Evolutionary conservation across 2,888 invertebrate species (phyloP).

Genomic region (Graphium colonna): DNA sequence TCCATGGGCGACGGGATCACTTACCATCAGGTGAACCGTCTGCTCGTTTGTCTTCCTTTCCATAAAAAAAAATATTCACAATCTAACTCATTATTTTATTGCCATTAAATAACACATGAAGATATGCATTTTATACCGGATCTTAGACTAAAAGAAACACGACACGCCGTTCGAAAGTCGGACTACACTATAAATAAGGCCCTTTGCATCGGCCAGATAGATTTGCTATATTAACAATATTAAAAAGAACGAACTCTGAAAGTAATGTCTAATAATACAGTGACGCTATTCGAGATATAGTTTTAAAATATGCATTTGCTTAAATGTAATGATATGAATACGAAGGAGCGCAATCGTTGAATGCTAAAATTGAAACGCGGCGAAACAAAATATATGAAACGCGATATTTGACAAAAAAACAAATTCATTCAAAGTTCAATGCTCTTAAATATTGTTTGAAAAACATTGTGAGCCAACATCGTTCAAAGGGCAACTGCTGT

Average conservation of each 20-base stretch:
- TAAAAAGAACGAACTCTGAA: constrained; percentile 36
- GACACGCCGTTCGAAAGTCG: not conserved
- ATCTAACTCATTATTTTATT: no score
- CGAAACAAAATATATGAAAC: constrained; percentile 14
- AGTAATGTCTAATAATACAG: constrained; percentile 29
- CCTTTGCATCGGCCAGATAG: constrained; percentile 39
- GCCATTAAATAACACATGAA: no score
- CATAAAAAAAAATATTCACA: no score
- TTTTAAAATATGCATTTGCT: constrained; percentile 38
- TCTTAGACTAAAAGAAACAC: no score
- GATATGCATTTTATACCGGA: no score
- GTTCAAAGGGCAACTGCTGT: no score
- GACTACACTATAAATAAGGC: constrained; percentile 27
- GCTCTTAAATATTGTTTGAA: no score
- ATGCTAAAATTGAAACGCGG: constrained; percentile 12
- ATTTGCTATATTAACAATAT: constrained; percentile 31
- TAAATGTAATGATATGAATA: constrained; percentile 71
- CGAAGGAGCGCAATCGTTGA: constrained; percentile 60
- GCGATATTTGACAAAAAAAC: constrained; percentile 4
- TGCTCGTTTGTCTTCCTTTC: no score
- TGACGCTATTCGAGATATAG: constrained; percentile 36
- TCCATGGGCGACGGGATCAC: no score
- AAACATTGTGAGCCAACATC: no score
- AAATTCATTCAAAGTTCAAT: no score
- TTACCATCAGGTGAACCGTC: no score